These are phyloP conservation scores for Sebastes hopkinsi DNA, from an alignment of 2,797 vertebrate species.

Conservation along the genomic window DNA sequence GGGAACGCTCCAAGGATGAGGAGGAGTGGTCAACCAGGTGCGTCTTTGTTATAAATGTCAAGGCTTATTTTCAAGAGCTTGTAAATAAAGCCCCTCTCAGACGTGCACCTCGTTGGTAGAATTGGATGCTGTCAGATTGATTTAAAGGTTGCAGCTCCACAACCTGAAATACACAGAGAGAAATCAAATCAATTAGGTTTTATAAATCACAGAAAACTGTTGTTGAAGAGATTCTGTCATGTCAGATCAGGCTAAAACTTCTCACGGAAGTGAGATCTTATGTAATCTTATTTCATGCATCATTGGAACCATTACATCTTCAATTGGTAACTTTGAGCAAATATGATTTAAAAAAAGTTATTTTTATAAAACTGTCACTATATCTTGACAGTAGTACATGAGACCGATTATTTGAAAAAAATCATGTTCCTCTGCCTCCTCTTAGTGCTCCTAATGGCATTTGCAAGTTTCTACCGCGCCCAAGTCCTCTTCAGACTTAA, in stretches of 20 bases:
- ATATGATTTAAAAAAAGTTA: too few species aligned
- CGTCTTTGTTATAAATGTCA: constrained; percentile 22
- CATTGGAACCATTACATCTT: too few species aligned
- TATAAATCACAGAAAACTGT: not conserved
- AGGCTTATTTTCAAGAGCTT: not conserved
- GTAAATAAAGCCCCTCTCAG: not conserved
- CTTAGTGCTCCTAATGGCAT: too few species aligned
- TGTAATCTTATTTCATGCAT: too few species aligned
- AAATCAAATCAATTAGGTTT: not conserved
- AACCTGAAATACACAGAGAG: not conserved
- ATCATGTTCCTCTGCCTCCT: too few species aligned
- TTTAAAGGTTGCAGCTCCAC: not conserved
- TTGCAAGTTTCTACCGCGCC: too few species aligned
- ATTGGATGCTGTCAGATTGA: not conserved
- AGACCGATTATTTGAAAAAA: fast-evolving
- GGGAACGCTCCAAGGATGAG: constrained; percentile 88
- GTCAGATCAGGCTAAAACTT: not conserved
- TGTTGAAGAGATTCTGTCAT: not conserved
- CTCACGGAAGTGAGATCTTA: too few species aligned
- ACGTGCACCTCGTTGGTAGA: fast-evolving
- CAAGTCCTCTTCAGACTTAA: too few species aligned
- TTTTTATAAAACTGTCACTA: too few species aligned
- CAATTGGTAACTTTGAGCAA: too few species aligned
- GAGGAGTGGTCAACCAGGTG: constrained; percentile 93
- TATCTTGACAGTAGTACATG: too few species aligned